These are phyloP conservation scores for Notarius quadriscutis DNA, from an alignment of 2,113 vertebrate genomes.

Conservation along the genomic window DNA sequence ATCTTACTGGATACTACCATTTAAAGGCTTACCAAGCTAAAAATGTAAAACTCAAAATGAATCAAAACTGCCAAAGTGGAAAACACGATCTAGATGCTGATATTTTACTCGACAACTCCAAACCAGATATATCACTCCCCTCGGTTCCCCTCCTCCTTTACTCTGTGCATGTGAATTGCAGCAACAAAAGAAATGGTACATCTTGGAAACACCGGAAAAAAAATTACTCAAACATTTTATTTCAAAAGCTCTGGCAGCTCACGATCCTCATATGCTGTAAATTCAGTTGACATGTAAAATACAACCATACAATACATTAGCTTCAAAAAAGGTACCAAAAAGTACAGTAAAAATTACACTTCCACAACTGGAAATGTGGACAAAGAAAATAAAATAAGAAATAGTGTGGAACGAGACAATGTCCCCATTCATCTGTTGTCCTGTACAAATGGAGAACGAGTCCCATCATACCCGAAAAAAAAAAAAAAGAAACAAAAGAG, in stretches of 20 bases:
- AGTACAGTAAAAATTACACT: conserved; percentile 99
- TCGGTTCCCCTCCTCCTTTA: conserved; percentile 30
- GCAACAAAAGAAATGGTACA: conserved; percentile 68
- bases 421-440: conserved; percentile 90
- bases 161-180: conserved; percentile 67
- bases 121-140: conserved; percentile 63
- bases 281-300: conserved; percentile 99
- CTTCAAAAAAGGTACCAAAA: conserved; percentile 99
- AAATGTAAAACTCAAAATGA: conserved; percentile 65
- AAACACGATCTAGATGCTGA: too few species aligned
- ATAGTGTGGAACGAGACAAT: conserved; percentile 94
- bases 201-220: conserved; percentile 62
- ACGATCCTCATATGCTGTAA: conserved; percentile 85
- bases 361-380: conserved; percentile 98
- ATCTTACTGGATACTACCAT: conserved; percentile 68
- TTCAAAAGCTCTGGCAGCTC: conserved; percentile 90
- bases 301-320: conserved; percentile 99
- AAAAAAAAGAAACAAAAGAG: too few species aligned
- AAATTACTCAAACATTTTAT: conserved; percentile 80
- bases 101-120: conserved; percentile 59
- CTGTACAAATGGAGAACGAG: conserved; percentile 84
- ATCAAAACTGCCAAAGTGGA: conserved; percentile 9
- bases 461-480: conserved; percentile 38
- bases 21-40: conserved; percentile 67
- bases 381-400: conserved; percentile 96